These are phyloP conservation scores for Philereme transversata DNA, from an alignment of 2,888 invertebrate genomes.

Conservation along the genomic window DNA sequence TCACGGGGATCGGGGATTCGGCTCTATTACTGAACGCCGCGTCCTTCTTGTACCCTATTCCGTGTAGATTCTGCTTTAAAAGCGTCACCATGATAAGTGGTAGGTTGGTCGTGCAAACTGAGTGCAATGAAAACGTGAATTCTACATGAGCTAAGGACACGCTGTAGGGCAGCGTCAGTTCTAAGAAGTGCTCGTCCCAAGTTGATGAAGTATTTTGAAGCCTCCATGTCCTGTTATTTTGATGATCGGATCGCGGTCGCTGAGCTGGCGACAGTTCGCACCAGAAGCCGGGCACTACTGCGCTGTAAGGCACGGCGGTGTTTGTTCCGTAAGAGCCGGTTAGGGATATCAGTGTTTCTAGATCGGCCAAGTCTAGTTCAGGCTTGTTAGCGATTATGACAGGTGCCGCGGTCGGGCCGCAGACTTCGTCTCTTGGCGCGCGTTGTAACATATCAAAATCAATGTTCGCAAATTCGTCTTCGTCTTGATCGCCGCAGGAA, in stretches of 20 bases:
- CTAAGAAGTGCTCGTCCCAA: slow-evolving; percentile 97
- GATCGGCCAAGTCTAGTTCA: slow-evolving; percentile 82
- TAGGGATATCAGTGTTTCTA: slow-evolving; percentile 88
- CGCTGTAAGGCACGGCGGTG: slow-evolving; percentile 87
- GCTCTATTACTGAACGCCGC: slow-evolving; percentile 72
- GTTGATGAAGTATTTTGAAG: slow-evolving; percentile 94
- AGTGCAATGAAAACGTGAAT: slow-evolving; percentile 92
- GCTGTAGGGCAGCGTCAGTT: slow-evolving; percentile 92
- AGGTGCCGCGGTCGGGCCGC: slow-evolving; percentile 58
- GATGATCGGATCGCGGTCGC: slow-evolving; percentile 94
- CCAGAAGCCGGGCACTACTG: slow-evolving; percentile 97
- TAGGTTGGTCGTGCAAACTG: slow-evolving; percentile 88
- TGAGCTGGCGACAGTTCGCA: slow-evolving; percentile 96
- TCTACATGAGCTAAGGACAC: slow-evolving; percentile 94
- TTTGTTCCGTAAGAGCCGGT: slow-evolving; percentile 89
- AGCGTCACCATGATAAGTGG: slow-evolving; percentile 91
- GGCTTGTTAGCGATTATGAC: slow-evolving; percentile 84
- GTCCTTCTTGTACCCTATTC: slow-evolving; percentile 81
- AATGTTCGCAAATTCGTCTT: slow-evolving; percentile 84
- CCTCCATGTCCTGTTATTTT: slow-evolving; percentile 94
- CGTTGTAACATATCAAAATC: slow-evolving; percentile 74
- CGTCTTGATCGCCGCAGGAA: slow-evolving; percentile 88
- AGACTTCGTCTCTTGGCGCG: slow-evolving; percentile 65
- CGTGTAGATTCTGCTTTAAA: slow-evolving; percentile 85
- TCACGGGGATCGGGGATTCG: slow-evolving; percentile 67